phyloP scores from a whole-genome alignment of 2,888 invertebrate genomes.

The Phragmatobia fuliginosa region DNA sequence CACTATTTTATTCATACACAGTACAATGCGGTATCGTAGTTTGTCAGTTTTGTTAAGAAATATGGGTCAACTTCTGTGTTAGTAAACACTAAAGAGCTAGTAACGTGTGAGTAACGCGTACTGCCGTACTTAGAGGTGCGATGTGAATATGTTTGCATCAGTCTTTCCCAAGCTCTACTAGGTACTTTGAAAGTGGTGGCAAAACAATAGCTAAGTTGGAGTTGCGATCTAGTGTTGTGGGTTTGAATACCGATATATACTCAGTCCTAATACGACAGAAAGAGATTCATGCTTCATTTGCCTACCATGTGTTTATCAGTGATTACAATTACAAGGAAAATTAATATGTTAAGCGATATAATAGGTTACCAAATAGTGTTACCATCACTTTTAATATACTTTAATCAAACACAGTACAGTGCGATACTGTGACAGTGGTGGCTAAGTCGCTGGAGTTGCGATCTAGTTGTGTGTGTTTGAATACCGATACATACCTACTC shows the following conservation, averaged over 20 bases:
- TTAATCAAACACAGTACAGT: too few species aligned
- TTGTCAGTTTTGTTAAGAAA: constrained; percentile 3
- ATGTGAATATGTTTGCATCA: not conserved
- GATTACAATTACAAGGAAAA: too few species aligned
- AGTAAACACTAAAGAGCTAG: not conserved
- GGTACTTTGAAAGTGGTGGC: not conserved
- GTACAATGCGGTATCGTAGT: not conserved
- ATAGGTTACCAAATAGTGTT: too few species aligned
- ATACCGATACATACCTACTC: too few species aligned
- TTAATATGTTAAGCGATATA: too few species aligned
- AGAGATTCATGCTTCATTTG: too few species aligned
- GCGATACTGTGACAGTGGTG: too few species aligned
- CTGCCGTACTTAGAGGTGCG: not conserved
- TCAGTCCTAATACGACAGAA: too few species aligned
- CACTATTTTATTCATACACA: constrained; percentile 7
- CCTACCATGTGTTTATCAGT: too few species aligned
- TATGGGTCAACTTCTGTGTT: not conserved
- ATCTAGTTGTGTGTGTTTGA: too few species aligned
- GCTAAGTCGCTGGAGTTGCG: too few species aligned
- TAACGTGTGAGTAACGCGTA: not conserved
- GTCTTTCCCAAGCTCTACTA: not conserved
- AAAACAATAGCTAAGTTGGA: not conserved
- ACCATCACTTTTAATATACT: too few species aligned
- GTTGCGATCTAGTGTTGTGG: not conserved
- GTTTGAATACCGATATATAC: not conserved